Conservation (phyloP, 2,113 vertebrate species). For the Camelus bactrianus region DNA sequence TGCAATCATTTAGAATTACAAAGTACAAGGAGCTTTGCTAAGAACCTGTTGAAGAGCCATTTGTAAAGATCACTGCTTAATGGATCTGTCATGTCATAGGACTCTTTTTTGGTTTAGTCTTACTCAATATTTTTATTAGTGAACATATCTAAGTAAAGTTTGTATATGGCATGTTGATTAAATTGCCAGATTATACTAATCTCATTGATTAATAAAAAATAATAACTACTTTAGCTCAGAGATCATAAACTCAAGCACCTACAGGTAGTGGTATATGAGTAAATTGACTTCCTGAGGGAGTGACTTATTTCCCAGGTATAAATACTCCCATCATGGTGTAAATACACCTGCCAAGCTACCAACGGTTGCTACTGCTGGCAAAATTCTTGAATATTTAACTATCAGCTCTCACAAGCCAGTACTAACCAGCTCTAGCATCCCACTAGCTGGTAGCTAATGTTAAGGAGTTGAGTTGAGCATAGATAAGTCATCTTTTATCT, state of each 20-base stretch:
- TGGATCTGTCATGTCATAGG: neutral
- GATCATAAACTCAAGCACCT: constrained; percentile 38
- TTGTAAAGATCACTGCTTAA: constrained; percentile 6
- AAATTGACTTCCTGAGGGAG: neutral
- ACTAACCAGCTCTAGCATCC: neutral
- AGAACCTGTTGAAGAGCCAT: constrained; percentile 44
- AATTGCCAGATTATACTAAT: constrained; percentile 45
- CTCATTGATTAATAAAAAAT: constrained; percentile 25
- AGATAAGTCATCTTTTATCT: neutral
- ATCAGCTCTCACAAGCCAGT: neutral
- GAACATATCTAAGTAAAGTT: constrained; percentile 30
- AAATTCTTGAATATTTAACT: constrained; percentile 42
- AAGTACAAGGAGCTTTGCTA: neutral
- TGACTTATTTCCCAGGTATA: neutral
- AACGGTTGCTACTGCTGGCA: neutral
- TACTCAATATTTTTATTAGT: constrained; percentile 51
- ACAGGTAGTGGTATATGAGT: neutral
- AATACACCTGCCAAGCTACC: neutral
- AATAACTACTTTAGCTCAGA: constrained; percentile 50
- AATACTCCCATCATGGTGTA: neutral
- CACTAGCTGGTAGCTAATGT: neutral
- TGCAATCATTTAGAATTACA: neutral
- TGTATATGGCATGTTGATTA: neutral
- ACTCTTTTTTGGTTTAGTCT: neutral
- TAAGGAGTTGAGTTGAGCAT: neutral